Evolutionary conservation across 1,140 invertebrate genomes (phyloP), one percentile per base, ranked within the genome.

Genomic region (Sogatella furcifera): DNA sequence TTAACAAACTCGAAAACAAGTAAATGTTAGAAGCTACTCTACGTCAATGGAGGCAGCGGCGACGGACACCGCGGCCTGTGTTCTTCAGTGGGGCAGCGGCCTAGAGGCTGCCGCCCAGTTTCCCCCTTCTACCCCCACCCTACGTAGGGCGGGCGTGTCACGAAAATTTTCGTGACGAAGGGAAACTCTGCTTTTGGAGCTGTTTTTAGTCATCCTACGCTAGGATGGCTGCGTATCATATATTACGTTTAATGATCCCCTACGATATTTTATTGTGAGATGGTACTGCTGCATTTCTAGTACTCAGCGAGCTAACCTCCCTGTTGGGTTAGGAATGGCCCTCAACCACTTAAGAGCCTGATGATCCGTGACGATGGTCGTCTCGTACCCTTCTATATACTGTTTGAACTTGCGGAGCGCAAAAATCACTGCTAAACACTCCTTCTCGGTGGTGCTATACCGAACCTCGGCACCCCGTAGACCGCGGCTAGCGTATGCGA

Each of bases 261-360:
- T 66, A 8, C 63, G 57, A 43, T 69, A 62, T 3, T 56, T 24
- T 13, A 69, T 59, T 8, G 55, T 21, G 46, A 62, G 61, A 46
- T 73, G 59, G 63, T 28, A 76, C 2, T 61, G 63, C 61, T 70
- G 68, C 10, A 77, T 57, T 42, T 61, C 24, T 14, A 75, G 15
- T 14, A 60, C 42, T 22, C 62, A 69, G 31, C 75, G 59, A 0
- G 73, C 71, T 15, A 79, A 59, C 43, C 76, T 49, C 49, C 70
- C 72, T 1, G 62, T 67, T 2, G 71, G 68, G 55, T 77, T 71
- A 62, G 71, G 74, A 2, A 76, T 64, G 2, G 68, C 68, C 21
- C 69, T 62, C 5, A 81, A 65, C 72, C 74, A 81, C 28, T 64
- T 62, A 5, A 80, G 68, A 65, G 60, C 78, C 76, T 61, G 66